Evolutionary conservation across 2,888 invertebrate genomes (phyloP).

Genomic region (Amorpha juglandis): DNA sequence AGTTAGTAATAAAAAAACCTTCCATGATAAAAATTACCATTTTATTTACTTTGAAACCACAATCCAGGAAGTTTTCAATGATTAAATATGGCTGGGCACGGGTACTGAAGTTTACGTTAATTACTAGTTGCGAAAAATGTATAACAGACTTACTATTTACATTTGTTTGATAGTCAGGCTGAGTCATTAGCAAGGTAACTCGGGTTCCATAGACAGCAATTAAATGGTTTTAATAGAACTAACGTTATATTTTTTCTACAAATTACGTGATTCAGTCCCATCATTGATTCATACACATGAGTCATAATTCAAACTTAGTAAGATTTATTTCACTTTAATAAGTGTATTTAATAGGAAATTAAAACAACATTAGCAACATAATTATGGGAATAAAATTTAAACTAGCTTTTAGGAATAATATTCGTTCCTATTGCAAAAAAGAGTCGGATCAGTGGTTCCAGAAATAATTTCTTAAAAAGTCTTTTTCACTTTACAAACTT

Average conservation of each 20-base stretch:
- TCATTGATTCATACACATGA: neutral
- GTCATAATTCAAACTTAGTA: too few species aligned
- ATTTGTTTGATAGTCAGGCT: slow-evolving; percentile 13
- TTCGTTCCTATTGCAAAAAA: too few species aligned
- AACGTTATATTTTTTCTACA: neutral
- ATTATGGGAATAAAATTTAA: too few species aligned
- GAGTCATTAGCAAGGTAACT: slow-evolving; percentile 25
- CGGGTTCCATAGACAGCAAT: slow-evolving; percentile 26
- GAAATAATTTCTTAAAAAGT: too few species aligned
- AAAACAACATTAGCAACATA: too few species aligned
- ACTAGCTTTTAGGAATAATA: too few species aligned
- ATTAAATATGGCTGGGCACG: neutral
- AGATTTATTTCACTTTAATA: too few species aligned
- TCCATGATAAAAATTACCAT: neutral
- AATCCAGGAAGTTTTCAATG: neutral
- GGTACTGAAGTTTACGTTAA: slow-evolving; percentile 9
- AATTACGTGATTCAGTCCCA: neutral
- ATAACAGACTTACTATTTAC: slow-evolving; percentile 22
- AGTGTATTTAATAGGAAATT: too few species aligned
- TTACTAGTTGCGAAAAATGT: slow-evolving; percentile 26
- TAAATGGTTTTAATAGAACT: neutral
- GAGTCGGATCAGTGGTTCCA: too few species aligned
- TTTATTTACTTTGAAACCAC: neutral
- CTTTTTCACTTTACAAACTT: too few species aligned
- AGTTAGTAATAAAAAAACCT: neutral